A percentile compares a stretch with the other conserved stretches of the same genome.
Evolutionary conservation across 2,888 invertebrate species (phyloP).

Genomic region (Cataglyphis albicans): DNA sequence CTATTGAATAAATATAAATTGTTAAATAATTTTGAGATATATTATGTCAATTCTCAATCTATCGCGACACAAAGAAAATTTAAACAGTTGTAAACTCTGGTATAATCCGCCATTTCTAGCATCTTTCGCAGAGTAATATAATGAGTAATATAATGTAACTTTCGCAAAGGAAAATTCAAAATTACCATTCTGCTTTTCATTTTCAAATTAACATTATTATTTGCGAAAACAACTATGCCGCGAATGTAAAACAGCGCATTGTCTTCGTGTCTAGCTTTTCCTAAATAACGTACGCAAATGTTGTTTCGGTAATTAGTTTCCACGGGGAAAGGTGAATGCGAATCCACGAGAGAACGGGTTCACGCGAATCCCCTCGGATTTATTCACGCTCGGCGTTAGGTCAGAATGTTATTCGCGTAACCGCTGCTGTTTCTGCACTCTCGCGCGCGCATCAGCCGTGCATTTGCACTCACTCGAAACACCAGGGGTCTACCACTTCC

Average conservation of each 20-base stretch:
- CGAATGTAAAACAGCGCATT: slow-evolving; percentile 10
- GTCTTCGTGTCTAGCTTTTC: slow-evolving; percentile 15
- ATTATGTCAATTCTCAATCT: neutral
- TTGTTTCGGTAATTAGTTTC: slow-evolving; percentile 49
- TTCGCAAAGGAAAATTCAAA: neutral
- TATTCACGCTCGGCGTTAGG: slow-evolving; percentile 43
- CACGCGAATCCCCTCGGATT: slow-evolving; percentile 36
- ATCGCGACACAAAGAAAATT: neutral
- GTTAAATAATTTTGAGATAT: neutral
- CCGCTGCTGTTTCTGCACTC: slow-evolving; percentile 39
- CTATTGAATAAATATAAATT: neutral
- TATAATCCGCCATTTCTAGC: neutral
- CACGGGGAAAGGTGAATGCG: slow-evolving; percentile 13
- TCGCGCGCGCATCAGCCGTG: slow-evolving; percentile 44
- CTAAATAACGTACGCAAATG: slow-evolving; percentile 37
- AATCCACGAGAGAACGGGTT: slow-evolving; percentile 2
- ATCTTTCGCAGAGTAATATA: neutral
- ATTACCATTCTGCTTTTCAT: neutral
- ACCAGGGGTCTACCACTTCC: neutral
- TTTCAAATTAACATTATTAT: neutral
- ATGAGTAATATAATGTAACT: neutral
- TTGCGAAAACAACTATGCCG: neutral
- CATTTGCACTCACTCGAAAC: slow-evolving; percentile 54
- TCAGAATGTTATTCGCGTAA: slow-evolving; percentile 54
- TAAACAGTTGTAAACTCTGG: neutral